Percentiles rank a stretch among this genome's conserved stretches.
Conservation (phyloP, 2,113 vertebrate species). For the Thunnus thynnus region DNA sequence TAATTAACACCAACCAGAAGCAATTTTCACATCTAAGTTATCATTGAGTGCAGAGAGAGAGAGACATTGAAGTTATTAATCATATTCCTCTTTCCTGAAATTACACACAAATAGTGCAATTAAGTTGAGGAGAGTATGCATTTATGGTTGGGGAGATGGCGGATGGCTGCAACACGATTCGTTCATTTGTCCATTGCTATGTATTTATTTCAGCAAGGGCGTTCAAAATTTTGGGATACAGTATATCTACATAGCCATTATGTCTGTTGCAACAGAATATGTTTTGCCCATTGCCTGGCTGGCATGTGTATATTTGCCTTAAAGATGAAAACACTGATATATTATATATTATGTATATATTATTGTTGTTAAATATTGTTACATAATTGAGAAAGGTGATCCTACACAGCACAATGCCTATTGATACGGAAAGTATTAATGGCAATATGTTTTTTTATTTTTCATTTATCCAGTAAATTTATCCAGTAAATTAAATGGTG, state of each 20-base stretch:
- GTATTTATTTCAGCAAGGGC: conserved; percentile 57
- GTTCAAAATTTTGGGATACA: conserved; percentile 35
- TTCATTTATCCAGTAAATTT: too few relatives aligned
- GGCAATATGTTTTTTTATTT: too few relatives aligned
- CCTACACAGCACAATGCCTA: too few relatives aligned
- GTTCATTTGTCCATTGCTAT: conserved; percentile 59
- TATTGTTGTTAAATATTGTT: conserved; percentile 6
- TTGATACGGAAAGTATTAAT: too few relatives aligned
- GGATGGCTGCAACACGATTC: conserved; percentile 44
- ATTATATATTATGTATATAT: too few relatives aligned
- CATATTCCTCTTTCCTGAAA: conserved; percentile 80
- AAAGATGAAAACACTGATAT: conserved; percentile 18
- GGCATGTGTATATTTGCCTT: conserved; percentile 8
- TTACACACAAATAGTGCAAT: conserved; percentile 76
- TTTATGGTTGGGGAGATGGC: conserved; percentile 61
- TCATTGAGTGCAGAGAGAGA: conserved; percentile 72
- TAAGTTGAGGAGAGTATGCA: conserved; percentile 58
- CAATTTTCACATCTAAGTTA: conserved; percentile 84
- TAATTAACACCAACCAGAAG: conserved; percentile 85
- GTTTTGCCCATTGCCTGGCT: neutral
- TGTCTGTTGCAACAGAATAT: conserved; percentile 27
- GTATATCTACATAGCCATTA: conserved; percentile 46
- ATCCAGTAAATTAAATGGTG: too few relatives aligned
- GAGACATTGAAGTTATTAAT: conserved; percentile 80
- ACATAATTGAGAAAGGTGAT: neutral